Conservation (phyloP, 2,888 invertebrate genomes). For the Eueremaeus valkanovi region DNA sequence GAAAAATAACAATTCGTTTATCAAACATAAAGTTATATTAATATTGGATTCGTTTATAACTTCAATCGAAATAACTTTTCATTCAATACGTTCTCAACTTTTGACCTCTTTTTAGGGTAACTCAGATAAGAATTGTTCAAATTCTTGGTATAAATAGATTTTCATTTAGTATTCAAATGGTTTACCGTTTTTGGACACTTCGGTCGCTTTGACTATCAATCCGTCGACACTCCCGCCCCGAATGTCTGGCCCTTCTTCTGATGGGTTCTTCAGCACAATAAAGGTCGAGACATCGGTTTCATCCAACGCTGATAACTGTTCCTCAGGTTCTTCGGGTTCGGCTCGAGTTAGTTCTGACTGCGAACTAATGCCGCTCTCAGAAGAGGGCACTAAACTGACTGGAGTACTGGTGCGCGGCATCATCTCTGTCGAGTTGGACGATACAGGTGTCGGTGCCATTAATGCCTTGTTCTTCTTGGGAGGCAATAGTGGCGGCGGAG, state of each 20-base stretch:
- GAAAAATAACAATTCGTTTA: too few relatives aligned
- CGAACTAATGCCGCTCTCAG: conserved; percentile 36
- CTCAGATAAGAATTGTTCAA: too few relatives aligned
- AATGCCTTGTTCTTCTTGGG: conserved; percentile 10
- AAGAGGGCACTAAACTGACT: conserved; percentile 1
- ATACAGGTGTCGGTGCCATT: neutral
- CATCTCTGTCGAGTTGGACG: neutral
- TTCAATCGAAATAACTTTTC: too few relatives aligned
- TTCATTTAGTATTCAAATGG: neutral
- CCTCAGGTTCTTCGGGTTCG: conserved; percentile 34
- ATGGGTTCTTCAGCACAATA: conserved; percentile 69
- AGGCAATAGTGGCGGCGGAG: conserved; percentile 32
- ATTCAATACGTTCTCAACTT: neutral
- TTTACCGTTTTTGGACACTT: conserved; percentile 73
- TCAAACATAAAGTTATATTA: too few relatives aligned
- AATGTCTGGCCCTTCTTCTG: conserved; percentile 81
- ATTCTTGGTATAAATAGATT: neutral
- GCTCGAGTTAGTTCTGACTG: conserved; percentile 31
- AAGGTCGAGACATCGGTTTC: conserved; percentile 74
- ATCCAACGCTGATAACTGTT: conserved; percentile 58
- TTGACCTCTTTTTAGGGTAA: conserved; percentile 27
- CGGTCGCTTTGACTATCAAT: conserved; percentile 90
- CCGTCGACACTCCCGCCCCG: conserved; percentile 91
- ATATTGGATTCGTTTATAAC: too few relatives aligned
- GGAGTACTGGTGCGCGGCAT: conserved; percentile 37